Percentiles rank a stretch among this genome's conserved stretches.
Conservation (phyloP, 1,140 invertebrate genomes). For the Bathynomus jamesi region DNA sequence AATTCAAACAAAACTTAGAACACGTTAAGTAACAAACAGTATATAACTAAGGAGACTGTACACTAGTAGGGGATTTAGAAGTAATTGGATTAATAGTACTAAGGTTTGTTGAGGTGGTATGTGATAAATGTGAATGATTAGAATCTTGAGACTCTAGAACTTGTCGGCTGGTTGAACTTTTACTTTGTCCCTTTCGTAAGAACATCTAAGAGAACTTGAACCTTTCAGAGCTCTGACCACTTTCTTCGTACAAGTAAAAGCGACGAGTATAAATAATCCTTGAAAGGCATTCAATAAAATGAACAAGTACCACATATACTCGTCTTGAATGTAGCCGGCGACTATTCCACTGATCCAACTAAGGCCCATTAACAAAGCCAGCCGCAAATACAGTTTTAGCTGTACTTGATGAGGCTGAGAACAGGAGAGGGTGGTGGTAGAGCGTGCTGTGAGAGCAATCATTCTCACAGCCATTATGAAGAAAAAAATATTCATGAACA, state of each 20-base stretch:
- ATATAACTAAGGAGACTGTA: too few relatives aligned
- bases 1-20: too few relatives aligned
- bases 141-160: neutral
- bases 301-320: slow-evolving; percentile 49
- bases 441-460: slow-evolving; percentile 47
- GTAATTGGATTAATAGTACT: neutral
- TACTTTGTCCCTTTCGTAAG: neutral
- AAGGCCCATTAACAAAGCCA: slow-evolving; percentile 51
- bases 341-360: slow-evolving; percentile 51
- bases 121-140: neutral
- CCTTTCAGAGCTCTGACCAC: slow-evolving; percentile 11
- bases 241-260: slow-evolving; percentile 49
- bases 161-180: neutral
- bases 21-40: too few relatives aligned
- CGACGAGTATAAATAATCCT: slow-evolving; percentile 53
- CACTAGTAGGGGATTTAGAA: too few relatives aligned
- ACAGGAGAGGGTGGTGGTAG: slow-evolving; percentile 42
- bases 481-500: slow-evolving; percentile 48
- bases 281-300: slow-evolving; percentile 52
- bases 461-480: slow-evolving; percentile 49
- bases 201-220: neutral
- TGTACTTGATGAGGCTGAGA: slow-evolving; percentile 41
- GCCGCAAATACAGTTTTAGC: slow-evolving; percentile 51
- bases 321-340: slow-evolving; percentile 45
- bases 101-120: neutral